phyloP scores from a whole-genome alignment of 2,888 invertebrate species.

The Brenthis daphne region DNA sequence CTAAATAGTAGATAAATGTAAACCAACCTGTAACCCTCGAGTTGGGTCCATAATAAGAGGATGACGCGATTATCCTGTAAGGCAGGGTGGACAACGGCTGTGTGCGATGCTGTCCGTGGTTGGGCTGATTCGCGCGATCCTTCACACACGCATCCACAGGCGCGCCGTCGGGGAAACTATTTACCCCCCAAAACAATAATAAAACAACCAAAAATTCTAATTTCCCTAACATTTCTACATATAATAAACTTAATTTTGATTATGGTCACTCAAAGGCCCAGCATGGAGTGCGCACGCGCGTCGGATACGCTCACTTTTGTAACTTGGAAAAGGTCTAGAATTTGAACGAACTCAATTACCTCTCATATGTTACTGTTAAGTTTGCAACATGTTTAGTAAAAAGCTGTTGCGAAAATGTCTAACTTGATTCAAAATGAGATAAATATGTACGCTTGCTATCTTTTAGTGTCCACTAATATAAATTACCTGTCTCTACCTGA shows the following conservation, averaged over 20 bases:
- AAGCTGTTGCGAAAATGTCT: slow-evolving; percentile 22
- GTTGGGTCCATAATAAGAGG: slow-evolving; percentile 85
- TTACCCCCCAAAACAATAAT: slow-evolving; percentile 53
- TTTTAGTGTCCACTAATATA: background rate
- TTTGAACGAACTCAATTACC: slow-evolving; percentile 64
- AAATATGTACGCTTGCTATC: background rate
- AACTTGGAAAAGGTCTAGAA: slow-evolving; percentile 74
- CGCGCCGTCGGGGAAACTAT: slow-evolving; percentile 89
- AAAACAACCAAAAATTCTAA: slow-evolving; percentile 34
- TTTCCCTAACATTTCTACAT: background rate
- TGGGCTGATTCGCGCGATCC: slow-evolving; percentile 87
- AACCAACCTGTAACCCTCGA: slow-evolving; percentile 85
- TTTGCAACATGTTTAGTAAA: slow-evolving; percentile 32
- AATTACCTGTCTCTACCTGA: background rate
- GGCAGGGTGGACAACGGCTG: slow-evolving; percentile 85
- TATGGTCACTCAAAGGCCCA: slow-evolving; percentile 48
- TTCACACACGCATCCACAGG: slow-evolving; percentile 92
- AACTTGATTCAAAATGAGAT: slow-evolving; percentile 10
- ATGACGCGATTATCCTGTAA: slow-evolving; percentile 85
- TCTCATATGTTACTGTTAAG: slow-evolving; percentile 26
- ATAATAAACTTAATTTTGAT: slow-evolving; percentile 3
- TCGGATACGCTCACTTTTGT: slow-evolving; percentile 71
- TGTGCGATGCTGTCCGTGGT: slow-evolving; percentile 88
- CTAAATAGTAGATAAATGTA: background rate
- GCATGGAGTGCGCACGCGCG: slow-evolving; percentile 61